These are phyloP conservation scores for Araneus ventricosus DNA, from an alignment of 1,140 invertebrate genomes.

Conservation along the genomic window DNA sequence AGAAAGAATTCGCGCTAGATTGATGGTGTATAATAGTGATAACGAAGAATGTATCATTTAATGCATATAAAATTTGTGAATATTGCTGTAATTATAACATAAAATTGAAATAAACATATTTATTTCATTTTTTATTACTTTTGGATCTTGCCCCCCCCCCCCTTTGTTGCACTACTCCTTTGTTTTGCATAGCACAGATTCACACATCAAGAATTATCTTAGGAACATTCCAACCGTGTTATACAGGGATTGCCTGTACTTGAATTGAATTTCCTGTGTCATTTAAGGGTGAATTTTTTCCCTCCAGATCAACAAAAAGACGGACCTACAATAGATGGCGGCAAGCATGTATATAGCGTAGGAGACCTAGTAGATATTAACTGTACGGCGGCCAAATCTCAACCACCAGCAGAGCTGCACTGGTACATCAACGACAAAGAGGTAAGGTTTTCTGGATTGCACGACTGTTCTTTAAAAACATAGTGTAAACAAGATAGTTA, in stretches of 20 bases:
- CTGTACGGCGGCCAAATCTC: constrained; percentile 82
- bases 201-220: no score
- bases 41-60: no score
- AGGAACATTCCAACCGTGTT: background rate
- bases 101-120: no score
- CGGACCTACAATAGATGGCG: constrained; percentile 89
- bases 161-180: no score
- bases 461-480: background rate
- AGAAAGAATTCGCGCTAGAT: no score
- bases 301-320: constrained; percentile 82
- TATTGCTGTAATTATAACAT: no score
- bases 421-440: constrained; percentile 77
- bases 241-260: background rate
- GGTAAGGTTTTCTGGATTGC: constrained; percentile 52
- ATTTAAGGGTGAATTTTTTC: background rate
- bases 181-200: no score
- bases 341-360: constrained; percentile 88
- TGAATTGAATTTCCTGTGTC: background rate
- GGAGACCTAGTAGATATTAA: constrained; percentile 90
- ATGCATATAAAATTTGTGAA: no score
- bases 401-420: constrained; percentile 72
- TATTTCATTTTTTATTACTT: no score
- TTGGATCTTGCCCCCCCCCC: no score
- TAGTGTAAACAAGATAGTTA: background rate
- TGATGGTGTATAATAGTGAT: no score